A percentile compares a stretch with the other conserved stretches of the same genome.
These are phyloP conservation scores for Fregetta grallaria DNA, from an alignment of 2,113 vertebrate species.

Conservation along the genomic window DNA sequence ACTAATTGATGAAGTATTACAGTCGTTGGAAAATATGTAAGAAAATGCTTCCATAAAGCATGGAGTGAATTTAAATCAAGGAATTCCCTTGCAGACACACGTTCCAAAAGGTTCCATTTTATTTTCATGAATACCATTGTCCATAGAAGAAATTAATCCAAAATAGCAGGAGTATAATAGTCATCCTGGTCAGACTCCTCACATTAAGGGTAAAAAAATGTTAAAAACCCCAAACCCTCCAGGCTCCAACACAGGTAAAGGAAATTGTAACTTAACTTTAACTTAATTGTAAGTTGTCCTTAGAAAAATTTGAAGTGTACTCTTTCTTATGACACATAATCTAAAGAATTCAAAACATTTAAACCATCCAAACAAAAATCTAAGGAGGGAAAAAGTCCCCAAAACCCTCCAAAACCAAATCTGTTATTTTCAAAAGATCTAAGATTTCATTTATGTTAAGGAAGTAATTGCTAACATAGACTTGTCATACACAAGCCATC, in stretches of 20 bases:
- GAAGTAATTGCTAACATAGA: neutral
- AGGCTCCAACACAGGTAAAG: neutral
- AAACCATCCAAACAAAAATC: neutral
- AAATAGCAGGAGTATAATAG: neutral
- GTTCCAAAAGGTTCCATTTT: neutral
- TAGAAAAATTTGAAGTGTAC: neutral
- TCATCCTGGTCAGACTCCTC: neutral
- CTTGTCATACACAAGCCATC: neutral
- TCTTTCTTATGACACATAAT: neutral
- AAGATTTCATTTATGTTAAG: neutral
- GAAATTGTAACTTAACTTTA: neutral
- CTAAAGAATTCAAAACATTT: neutral
- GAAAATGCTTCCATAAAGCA: neutral
- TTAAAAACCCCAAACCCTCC: neutral
- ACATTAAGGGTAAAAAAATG: neutral
- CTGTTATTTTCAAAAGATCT: neutral
- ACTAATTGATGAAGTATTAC: neutral
- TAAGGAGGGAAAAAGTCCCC: too few species aligned
- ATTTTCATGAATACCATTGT: neutral
- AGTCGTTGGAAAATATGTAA: neutral
- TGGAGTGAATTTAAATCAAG: neutral
- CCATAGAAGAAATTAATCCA: neutral
- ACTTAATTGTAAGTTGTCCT: neutral
- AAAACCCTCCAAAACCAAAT: neutral
- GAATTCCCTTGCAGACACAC: neutral